These are phyloP conservation scores for Baronia brevicornis DNA, from an alignment of 2,888 invertebrate genomes.

Conservation along the genomic window DNA sequence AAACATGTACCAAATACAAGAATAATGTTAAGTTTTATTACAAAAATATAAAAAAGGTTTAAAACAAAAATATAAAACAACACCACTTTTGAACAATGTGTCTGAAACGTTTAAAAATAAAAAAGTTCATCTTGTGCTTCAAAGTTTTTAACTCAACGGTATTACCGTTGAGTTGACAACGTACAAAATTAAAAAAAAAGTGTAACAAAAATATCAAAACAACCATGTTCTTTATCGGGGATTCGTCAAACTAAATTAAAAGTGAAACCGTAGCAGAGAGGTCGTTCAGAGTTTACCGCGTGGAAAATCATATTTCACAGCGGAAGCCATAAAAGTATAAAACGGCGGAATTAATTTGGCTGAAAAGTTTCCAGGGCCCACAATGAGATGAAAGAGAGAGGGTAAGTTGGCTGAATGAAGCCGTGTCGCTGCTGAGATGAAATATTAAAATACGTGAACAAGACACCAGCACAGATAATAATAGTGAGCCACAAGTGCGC, in stretches of 20 bases:
- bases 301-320: conserved; percentile 62
- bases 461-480: conserved; percentile 22
- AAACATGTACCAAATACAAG: no score
- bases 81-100: no score
- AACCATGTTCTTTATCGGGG: conserved; percentile 9
- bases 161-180: no score
- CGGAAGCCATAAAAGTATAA: conserved; percentile 57
- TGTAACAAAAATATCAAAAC: conserved; percentile 6
- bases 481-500: conserved; percentile 5
- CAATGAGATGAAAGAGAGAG: conserved; percentile 70
- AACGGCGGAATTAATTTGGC: conserved; percentile 67
- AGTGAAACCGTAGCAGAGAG: conserved; percentile 45
- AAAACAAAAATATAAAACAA: no score
- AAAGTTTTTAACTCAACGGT: no score
- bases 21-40: no score
- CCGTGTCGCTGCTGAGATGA: conserved; percentile 50
- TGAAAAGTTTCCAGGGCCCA: conserved; percentile 58
- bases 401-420: conserved; percentile 60
- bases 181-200: no score
- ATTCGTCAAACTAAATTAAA: conserved; percentile 30
- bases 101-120: no score
- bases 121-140: no score
- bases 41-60: no score
- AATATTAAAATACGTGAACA: conserved; percentile 54
- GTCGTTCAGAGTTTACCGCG: conserved; percentile 38